These are phyloP conservation scores for Coenobita brevimanus DNA, from an alignment of 1,140 invertebrate genomes.

Conservation along the genomic window DNA sequence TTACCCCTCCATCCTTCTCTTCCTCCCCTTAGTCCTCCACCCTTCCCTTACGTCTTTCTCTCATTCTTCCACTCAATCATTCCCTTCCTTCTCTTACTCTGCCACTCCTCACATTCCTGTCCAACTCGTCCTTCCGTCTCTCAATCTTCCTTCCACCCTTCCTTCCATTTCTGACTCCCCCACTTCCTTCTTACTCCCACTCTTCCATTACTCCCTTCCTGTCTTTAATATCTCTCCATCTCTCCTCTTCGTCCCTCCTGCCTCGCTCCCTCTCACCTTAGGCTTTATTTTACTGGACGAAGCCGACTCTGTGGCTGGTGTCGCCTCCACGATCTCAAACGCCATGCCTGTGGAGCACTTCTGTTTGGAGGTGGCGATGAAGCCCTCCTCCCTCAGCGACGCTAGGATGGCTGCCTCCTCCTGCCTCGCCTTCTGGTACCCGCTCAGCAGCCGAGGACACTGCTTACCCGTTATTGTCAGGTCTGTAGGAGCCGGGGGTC, in stretches of 20 bases:
- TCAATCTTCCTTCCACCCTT: constrained; percentile 29
- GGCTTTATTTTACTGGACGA: constrained; percentile 44
- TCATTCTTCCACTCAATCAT: too few relatives aligned
- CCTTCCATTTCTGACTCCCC: too few relatives aligned
- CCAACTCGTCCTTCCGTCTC: background rate
- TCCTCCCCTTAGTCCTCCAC: too few relatives aligned
- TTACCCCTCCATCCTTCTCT: too few relatives aligned
- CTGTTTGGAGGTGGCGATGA: constrained; percentile 72
- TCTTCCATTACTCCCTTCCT: too few relatives aligned
- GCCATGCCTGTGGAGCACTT: constrained; percentile 71
- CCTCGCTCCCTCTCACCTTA: constrained; percentile 27
- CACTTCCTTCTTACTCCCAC: too few relatives aligned
- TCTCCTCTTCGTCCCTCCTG: too few relatives aligned
- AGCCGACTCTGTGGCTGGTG: constrained; percentile 44
- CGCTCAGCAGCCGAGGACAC: constrained; percentile 72
- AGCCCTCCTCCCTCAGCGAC: constrained; percentile 73
- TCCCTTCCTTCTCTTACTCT: too few relatives aligned
- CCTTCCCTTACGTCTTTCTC: too few relatives aligned
- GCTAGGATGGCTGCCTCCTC: constrained; percentile 73
- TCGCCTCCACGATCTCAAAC: constrained; percentile 67
- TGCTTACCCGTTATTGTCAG: constrained; percentile 71
- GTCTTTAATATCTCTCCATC: too few relatives aligned
- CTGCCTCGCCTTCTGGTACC: constrained; percentile 72
- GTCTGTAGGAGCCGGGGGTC: background rate
- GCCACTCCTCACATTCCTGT: too few relatives aligned